A percentile compares a stretch with the other conserved stretches of the same genome.
phyloP scores from a whole-genome alignment of 2,888 invertebrate species.

The Dendrolimus houi region DNA sequence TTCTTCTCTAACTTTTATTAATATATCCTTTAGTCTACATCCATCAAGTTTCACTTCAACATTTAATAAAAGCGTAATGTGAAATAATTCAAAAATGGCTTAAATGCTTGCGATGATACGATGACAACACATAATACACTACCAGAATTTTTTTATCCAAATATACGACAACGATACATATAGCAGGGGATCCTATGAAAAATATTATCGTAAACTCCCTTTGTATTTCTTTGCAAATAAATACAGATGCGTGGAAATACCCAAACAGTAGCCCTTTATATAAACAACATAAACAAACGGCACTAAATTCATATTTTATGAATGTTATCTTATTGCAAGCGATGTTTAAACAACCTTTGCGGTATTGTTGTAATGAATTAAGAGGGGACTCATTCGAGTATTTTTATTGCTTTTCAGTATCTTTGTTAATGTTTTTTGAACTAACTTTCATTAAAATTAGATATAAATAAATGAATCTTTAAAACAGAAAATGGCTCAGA shows the following conservation, averaged over 20 bases:
- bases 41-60: too few relatives aligned
- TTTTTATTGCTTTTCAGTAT: not conserved
- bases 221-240: conserved; percentile 19
- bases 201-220: conserved; percentile 24
- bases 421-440: too few relatives aligned
- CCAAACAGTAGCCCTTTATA: conserved; percentile 3
- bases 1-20: too few relatives aligned
- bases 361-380: conserved; percentile 23
- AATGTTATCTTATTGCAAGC: conserved; percentile 22
- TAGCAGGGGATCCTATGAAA: conserved; percentile 6
- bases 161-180: conserved; percentile 7
- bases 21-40: too few relatives aligned
- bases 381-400: conserved; percentile 5
- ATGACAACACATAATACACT: too few relatives aligned
- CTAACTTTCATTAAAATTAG: too few relatives aligned
- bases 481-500: too few relatives aligned
- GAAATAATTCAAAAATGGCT: too few relatives aligned
- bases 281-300: conserved; percentile 32
- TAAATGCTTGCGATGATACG: too few relatives aligned
- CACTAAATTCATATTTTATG: conserved; percentile 39
- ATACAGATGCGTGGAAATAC: conserved; percentile 6
- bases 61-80: too few relatives aligned
- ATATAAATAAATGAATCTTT: too few relatives aligned
- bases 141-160: not conserved
- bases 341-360: conserved; percentile 29